phyloP scores from a whole-genome alignment of 1,140 invertebrate species.

The Leptonema lineaticorne region DNA sequence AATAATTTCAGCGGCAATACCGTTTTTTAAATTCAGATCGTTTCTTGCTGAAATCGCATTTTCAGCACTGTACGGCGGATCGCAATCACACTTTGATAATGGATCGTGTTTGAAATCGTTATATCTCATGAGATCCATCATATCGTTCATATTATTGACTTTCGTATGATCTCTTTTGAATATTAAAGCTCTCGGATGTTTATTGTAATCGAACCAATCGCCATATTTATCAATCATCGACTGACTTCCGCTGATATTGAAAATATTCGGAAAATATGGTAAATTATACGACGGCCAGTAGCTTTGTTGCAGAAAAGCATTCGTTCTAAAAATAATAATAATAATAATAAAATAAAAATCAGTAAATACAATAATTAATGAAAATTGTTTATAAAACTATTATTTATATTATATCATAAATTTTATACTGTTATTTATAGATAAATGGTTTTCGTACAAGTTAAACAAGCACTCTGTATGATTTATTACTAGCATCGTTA shows the following conservation, averaged over 20 bases:
- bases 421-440: too few relatives aligned
- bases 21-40: constrained; percentile 69
- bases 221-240: constrained; percentile 63
- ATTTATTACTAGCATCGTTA: too few relatives aligned
- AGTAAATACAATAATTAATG: too few relatives aligned
- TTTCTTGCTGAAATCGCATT: constrained; percentile 70
- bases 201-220: constrained; percentile 70
- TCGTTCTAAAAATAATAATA: too few relatives aligned
- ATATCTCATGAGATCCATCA: constrained; percentile 70
- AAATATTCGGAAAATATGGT: constrained; percentile 67
- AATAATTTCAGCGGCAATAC: too few relatives aligned
- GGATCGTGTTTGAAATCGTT: constrained; percentile 74
- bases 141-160: constrained; percentile 57
- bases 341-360: too few relatives aligned
- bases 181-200: constrained; percentile 65
- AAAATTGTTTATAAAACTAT: too few relatives aligned
- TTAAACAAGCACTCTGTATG: too few relatives aligned
- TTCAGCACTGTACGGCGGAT: constrained; percentile 70
- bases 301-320: constrained; percentile 53
- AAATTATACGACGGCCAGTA: constrained; percentile 80
- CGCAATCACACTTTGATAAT: constrained; percentile 65
- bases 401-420: too few relatives aligned
- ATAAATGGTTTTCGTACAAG: too few relatives aligned
- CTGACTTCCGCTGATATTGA: constrained; percentile 63
- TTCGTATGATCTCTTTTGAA: constrained; percentile 62